These are phyloP conservation scores for Melospiza melodia DNA, from an alignment of 2,113 vertebrate species.

Conservation along the genomic window DNA sequence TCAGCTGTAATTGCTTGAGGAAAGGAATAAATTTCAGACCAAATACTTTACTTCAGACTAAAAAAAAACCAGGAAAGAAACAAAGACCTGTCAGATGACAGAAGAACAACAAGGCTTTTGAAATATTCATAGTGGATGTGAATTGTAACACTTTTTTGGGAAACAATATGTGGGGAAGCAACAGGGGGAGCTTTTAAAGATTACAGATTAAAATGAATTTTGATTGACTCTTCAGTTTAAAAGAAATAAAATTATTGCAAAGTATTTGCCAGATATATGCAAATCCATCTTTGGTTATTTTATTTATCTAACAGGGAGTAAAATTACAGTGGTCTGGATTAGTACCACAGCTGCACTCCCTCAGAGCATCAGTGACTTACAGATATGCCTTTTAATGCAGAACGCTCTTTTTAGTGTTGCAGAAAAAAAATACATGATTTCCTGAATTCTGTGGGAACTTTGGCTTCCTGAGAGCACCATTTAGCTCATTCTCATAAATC, in stretches of 20 bases:
- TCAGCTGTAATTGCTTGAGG: neutral
- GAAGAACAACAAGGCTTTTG: neutral
- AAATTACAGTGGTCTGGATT: conserved; percentile 36
- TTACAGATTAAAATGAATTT: conserved; percentile 4
- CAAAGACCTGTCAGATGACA: neutral
- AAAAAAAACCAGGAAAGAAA: neutral
- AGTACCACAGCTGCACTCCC: conserved; percentile 54
- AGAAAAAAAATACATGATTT: conserved; percentile 57
- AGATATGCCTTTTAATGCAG: conserved; percentile 59
- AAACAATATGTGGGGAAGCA: neutral
- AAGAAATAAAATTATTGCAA: neutral
- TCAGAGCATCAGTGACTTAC: conserved; percentile 57
- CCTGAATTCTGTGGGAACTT: conserved; percentile 65
- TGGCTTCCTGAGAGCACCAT: conserved; percentile 57
- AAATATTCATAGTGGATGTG: neutral
- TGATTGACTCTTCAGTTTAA: neutral
- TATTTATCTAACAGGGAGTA: conserved; percentile 16
- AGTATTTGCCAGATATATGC: neutral
- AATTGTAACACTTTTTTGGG: neutral
- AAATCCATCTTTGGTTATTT: conserved; percentile 1
- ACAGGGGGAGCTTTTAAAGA: neutral
- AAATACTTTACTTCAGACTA: neutral
- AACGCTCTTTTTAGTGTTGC: conserved; percentile 32
- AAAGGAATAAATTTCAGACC: neutral
- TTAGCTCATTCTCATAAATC: conserved; percentile 71